Evolutionary conservation across 2,797 vertebrate species (phyloP), one percentile per base, ranked within the genome.

Genomic region (Kryptolebias ocellatus): DNA sequence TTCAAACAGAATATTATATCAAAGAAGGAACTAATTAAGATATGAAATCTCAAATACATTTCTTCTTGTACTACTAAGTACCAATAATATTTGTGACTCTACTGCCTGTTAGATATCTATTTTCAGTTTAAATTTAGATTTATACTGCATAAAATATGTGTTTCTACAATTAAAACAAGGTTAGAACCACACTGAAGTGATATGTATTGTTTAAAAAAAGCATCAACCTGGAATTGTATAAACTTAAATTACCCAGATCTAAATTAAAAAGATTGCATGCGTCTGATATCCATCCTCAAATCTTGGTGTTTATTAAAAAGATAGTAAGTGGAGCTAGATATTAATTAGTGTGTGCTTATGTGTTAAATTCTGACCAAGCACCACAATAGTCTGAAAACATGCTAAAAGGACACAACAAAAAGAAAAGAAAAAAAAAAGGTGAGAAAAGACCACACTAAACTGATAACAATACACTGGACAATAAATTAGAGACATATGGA

Each of bases 251-350:
- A 42, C 14, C 11, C 4, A 42, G 39, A 42, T 2, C 11, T 42
- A 42, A 42, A 14, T 10, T 39, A 39, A 39, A 42, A 42, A 42
- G 39, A 42, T 24, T 42, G 39, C 11, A 42, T 42, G 39, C 11
- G 12, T 42, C 39, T 42, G 11, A 12, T 42, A 42, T 34, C 31
- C 9, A 9, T 34, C 9, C 31, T 24, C 24, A 24, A 37, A 52
- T 60, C 81, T 47, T 71, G 50, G 79, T 67, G 7, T 45, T 67
- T 31, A 59, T 1, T 57, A 31, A 75, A 58, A 59, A 64, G 2
- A 44, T 9, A 1, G 42, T 27, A 14, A 55, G 37, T 53, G 34
- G 31, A 70, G 20, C n/a, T 78, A 44, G 49, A 67, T 34, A 53
- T 28, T 60, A 34, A 71, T 45, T 70, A 55, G 3, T 52, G 50